Conservation (phyloP, 2,113 vertebrate species). For the Anhinga anhinga region DNA sequence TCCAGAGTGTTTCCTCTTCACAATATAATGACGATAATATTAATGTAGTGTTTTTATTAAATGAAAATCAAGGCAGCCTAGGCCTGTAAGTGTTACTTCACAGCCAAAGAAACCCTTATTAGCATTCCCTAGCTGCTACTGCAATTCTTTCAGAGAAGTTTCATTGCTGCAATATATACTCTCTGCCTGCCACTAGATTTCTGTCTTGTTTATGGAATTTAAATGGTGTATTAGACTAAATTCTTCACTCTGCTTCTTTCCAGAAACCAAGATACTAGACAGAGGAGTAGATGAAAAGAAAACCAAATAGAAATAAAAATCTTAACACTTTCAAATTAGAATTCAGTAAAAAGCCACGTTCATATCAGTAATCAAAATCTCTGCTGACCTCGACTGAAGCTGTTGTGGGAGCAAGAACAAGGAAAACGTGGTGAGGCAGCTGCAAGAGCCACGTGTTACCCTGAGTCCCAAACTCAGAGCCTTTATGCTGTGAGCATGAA, state of each 20-base stretch:
- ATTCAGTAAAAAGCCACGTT: neutral
- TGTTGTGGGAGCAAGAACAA: neutral
- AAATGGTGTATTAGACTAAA: constrained; percentile 56
- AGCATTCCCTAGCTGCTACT: constrained; percentile 37
- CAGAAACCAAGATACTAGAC: constrained; percentile 18
- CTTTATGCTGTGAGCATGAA: neutral
- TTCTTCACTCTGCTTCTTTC: constrained; percentile 1
- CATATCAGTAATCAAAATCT: neutral
- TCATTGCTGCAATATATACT: constrained; percentile 62
- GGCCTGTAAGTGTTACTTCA: neutral
- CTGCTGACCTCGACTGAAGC: constrained; percentile 43
- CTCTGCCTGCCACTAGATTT: constrained; percentile 44
- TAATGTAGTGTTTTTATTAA: constrained; percentile 45
- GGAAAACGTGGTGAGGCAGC: neutral
- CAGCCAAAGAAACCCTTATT: constrained; percentile 13
- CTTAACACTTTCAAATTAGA: neutral
- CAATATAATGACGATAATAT: constrained; percentile 36
- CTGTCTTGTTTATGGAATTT: constrained; percentile 68
- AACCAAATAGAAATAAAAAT: neutral
- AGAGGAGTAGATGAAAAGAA: constrained; percentile 28
- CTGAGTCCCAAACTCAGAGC: neutral
- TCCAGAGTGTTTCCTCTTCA: constrained; percentile 31
- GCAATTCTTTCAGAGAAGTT: constrained; percentile 42
- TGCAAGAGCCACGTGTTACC: neutral
- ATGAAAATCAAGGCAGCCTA: constrained; percentile 39